Evolutionary conservation across 2,888 invertebrate species (phyloP), one percentile per base, ranked within the genome.

Genomic region (Drosophila infuscata): DNA sequence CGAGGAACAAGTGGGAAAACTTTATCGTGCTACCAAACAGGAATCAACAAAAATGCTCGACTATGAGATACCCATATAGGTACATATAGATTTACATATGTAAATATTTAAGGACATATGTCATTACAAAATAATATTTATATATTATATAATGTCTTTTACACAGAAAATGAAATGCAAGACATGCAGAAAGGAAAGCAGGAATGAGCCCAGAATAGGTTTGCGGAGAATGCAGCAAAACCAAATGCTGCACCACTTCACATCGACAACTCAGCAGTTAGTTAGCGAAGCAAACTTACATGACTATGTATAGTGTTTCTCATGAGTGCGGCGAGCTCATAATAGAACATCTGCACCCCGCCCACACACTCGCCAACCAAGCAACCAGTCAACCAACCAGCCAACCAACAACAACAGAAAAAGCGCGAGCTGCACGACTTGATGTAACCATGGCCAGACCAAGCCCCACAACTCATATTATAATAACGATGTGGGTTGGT

Each of bases 401-500:
- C 53, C 43, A 43, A 43, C 41, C 38, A 43, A 43, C 46, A 20
- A 17, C 33, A 36, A 25, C 54, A 60, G 25, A 52, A 57, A 59
- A 51, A 62, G 61, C 61, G 53, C 60, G 60, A 64, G 36, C 46
- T 25, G 46, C 66, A 58, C 65, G 68, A 57, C 56, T 57, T 30
- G 51, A 62, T 52, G 48, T 52, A 66, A 53, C 66, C 72, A 71
- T 70, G 52, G 60, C 36, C 70, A 48, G 33, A 60, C 36, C 70
- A 38, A 32, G 68, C 59, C 59, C 59, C 67, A 70, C 80, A 84
- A 83, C 79, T 84, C 78, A 87, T 83, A 83, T 87, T 82, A 83
- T 85, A 82, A 86, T 87, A 86, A 86, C 86, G 82, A 86, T 83
- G 83, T 87, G 84, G 87, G 87, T 77, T 87, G 87, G 84, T 76